Evolutionary conservation across 2,888 invertebrate species (phyloP).

Genomic region (Campoletis raptor): DNA sequence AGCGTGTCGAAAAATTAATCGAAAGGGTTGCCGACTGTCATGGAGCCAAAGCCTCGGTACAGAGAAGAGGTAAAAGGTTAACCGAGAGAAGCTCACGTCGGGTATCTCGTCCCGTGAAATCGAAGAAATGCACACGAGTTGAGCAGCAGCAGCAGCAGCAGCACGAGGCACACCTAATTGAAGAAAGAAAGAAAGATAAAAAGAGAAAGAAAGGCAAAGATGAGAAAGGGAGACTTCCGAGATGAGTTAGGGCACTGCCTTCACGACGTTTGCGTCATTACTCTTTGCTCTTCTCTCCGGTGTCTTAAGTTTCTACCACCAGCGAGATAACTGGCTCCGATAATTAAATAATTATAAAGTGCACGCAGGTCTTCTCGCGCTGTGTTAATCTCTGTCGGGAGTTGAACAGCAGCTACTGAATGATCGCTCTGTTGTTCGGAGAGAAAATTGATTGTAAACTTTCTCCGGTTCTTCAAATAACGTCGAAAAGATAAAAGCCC

Average conservation of each 20-base stretch:
- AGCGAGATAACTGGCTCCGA: slow-evolving; percentile 60
- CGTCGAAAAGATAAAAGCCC: background rate
- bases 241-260: slow-evolving; percentile 57
- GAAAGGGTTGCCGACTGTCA: slow-evolving; percentile 62
- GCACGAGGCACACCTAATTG: slow-evolving; percentile 72
- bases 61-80: slow-evolving; percentile 75
- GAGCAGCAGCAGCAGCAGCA: slow-evolving; percentile 70
- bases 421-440: slow-evolving; percentile 17
- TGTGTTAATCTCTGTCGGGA: slow-evolving; percentile 50
- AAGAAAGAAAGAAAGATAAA: slow-evolving; percentile 54
- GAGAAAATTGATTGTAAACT: slow-evolving; percentile 52
- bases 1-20: slow-evolving; percentile 70
- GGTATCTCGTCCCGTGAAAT: slow-evolving; percentile 77
- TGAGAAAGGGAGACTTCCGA: slow-evolving; percentile 37
- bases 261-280: slow-evolving; percentile 67
- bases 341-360: slow-evolving; percentile 68
- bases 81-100: slow-evolving; percentile 65
- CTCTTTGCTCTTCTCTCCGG: slow-evolving; percentile 42
- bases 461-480: slow-evolving; percentile 23
- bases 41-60: slow-evolving; percentile 18
- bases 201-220: slow-evolving; percentile 38
- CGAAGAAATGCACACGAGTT: slow-evolving; percentile 74
- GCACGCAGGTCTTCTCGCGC: slow-evolving; percentile 55
- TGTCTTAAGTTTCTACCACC: slow-evolving; percentile 52
- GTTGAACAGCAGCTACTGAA: slow-evolving; percentile 39